Evolutionary conservation across 1,140 invertebrate genomes (phyloP).

Genomic region (Mylabris phalerata): DNA sequence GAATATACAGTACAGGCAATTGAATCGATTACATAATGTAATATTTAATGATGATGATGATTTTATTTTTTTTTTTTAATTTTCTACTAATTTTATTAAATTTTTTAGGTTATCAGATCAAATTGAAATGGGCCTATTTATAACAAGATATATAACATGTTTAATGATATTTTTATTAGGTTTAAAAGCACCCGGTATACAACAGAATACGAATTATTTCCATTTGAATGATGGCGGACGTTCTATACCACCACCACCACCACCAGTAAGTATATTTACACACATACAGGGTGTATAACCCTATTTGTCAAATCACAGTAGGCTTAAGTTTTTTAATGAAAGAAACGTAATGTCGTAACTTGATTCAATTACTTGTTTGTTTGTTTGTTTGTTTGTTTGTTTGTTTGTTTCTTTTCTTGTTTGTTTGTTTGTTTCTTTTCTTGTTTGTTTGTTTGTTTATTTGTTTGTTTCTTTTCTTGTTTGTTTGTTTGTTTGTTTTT

Average conservation of each 20-base stretch:
- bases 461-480: too few relatives aligned
- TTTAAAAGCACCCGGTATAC: conserved; percentile 81
- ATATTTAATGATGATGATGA: too few relatives aligned
- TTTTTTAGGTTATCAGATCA: conserved; percentile 67
- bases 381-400: too few relatives aligned
- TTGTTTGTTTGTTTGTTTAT: too few relatives aligned
- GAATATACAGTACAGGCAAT: too few relatives aligned
- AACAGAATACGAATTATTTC: conserved; percentile 54
- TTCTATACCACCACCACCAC: conserved; percentile 20
- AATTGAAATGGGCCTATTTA: conserved; percentile 80
- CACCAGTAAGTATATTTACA: conserved; percentile 42
- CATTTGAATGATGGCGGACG: conserved; percentile 47
- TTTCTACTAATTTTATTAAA: background rate
- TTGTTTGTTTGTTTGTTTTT: too few relatives aligned
- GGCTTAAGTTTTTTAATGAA: too few relatives aligned
- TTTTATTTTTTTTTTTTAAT: background rate
- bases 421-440: too few relatives aligned
- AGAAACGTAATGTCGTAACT: too few relatives aligned
- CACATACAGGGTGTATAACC: background rate
- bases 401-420: too few relatives aligned
- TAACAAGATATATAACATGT: conserved; percentile 71
- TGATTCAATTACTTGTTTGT: too few relatives aligned
- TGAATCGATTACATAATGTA: too few relatives aligned
- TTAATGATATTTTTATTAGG: conserved; percentile 78
- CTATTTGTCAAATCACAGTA: background rate